Base-by-base conservation (phyloP, 2,113 vertebrate genomes). In the Macheiramphus alcinus region DNA sequence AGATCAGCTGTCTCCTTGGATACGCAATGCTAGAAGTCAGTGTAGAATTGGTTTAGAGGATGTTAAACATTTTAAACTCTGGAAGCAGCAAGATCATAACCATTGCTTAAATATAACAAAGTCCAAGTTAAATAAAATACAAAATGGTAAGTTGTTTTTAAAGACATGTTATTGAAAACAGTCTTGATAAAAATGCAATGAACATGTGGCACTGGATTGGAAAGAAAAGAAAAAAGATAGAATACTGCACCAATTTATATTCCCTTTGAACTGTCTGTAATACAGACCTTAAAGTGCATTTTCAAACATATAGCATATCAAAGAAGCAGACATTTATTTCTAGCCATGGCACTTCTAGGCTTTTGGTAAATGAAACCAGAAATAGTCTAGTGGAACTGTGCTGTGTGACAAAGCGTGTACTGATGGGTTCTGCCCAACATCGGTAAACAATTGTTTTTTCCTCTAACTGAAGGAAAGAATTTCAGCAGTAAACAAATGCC, bases 261-360 rank as follows among this genome's bases (percentile, higher is more conserved):
- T 96, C 93, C 55, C 85, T 97, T 97, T 97, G 94, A 97, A 95
- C 93, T 94, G 42, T 43, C 87, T 94, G 80, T 88, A 82, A 96
- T 45, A 89, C 38, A 92, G 85, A 95, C 90, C 94, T 96, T 88
- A 95, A 94, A 94, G 78, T 91, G 90, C 90, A 87, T 95, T 96
- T 95, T 95, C 96, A 98, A 96, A 96, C 71, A 87, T 88, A 94
- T 7, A 87, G 86, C 87, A 85, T 79, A 96, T 95, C 91, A 95
- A 95, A 97, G 93, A 87, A 86, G 19, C n/a, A 96, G 90, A 81
- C 48, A 72, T 66, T 92, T 88, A 91, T 86, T 96, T 91, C 94
- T 88, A 95, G 78, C 67, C 48, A 62, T 73, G 67, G 56, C 67
- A 94, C 29, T 91, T 96, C 40, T 50, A 80, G 73, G 70, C 48